A percentile compares a stretch with the other conserved stretches of the same genome.
phyloP scores from a whole-genome alignment of 1,140 invertebrate genomes.

The Drosophila tani region DNA sequence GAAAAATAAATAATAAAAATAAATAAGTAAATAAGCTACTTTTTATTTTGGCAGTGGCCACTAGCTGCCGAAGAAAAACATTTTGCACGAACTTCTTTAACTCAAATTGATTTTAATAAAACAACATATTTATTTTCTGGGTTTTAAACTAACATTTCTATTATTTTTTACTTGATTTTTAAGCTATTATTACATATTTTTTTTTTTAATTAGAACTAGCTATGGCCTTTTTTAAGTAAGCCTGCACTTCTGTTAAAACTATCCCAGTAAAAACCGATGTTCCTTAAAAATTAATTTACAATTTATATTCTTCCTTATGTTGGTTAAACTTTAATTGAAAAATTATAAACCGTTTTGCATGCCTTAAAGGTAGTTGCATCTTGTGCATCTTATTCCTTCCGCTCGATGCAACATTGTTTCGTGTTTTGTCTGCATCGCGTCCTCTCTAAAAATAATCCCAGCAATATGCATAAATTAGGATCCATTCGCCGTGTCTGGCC shows the following conservation, averaged over 20 bases:
- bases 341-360: not conserved
- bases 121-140: too few relatives aligned
- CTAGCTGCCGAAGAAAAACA: too few relatives aligned
- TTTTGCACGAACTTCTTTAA: too few relatives aligned
- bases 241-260: not conserved
- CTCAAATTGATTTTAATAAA: too few relatives aligned
- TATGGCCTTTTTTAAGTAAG: not conserved
- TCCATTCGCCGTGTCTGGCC: slow-evolving; percentile 10
- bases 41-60: too few relatives aligned
- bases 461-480: slow-evolving; percentile 67
- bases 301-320: slow-evolving; percentile 1
- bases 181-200: too few relatives aligned
- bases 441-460: slow-evolving; percentile 63
- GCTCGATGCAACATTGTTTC: slow-evolving; percentile 33
- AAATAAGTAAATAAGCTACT: too few relatives aligned
- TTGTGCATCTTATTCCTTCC: slow-evolving; percentile 14
- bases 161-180: too few relatives aligned
- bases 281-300: not conserved
- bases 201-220: too few relatives aligned
- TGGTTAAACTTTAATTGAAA: not conserved
- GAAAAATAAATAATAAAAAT: too few relatives aligned
- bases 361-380: not conserved
- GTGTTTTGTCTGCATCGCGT: slow-evolving; percentile 7
- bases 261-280: not conserved
- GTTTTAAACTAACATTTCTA: too few relatives aligned